Base-by-base conservation (phyloP, 1,140 invertebrate genomes). In the Cydia fagiglandana region DNA sequence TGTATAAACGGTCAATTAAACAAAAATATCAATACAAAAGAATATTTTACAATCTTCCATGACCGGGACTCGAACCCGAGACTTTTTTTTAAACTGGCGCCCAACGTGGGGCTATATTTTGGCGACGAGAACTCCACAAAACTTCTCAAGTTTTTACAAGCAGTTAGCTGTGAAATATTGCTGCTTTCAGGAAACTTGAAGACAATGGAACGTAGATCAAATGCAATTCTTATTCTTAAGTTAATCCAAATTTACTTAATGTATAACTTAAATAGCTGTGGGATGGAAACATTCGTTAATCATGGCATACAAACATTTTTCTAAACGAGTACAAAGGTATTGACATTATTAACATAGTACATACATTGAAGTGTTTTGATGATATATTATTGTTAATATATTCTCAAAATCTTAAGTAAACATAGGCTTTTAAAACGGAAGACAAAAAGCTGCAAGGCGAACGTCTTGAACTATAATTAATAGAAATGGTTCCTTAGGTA, bases 61-160 rank as follows among this genome's bases (percentile, higher is more conserved):
- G 4, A 53, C 50, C 4, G 56, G 56, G 56, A 61, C 20, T 61
- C 20, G 56, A 61, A 61, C 56, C 56, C 56, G 30, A 30, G 17
- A 12, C 56, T 20, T 61, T 53, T 56, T 70, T 34, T 15, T 9
- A 12, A 30, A 47, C 73, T 87, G 85, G 87, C 85, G 80, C 84
- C 85, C 85, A 83, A 82, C 76, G 38, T 80, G 82, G 83, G 77
- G 73, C 81, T 68, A 73, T 68, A 73, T 38, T 64, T 56, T 64
- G 45, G 76, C 73, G 77, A 77, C 30, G 66, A 38, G 64, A 34
- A 30, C 7, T 68, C 66, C 66, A 17, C n/a, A 12, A 61, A 61
- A 61, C 15, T 61, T 70, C 34, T 38, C 30, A 45, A 70, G 66
- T 70, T 70, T 70, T 70, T 70, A 41, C 30, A 70, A 41, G 66